A percentile compares a stretch with the other conserved stretches of the same genome.
These are phyloP conservation scores for Spilarctia lutea DNA, from an alignment of 2,888 invertebrate genomes.

Conservation along the genomic window DNA sequence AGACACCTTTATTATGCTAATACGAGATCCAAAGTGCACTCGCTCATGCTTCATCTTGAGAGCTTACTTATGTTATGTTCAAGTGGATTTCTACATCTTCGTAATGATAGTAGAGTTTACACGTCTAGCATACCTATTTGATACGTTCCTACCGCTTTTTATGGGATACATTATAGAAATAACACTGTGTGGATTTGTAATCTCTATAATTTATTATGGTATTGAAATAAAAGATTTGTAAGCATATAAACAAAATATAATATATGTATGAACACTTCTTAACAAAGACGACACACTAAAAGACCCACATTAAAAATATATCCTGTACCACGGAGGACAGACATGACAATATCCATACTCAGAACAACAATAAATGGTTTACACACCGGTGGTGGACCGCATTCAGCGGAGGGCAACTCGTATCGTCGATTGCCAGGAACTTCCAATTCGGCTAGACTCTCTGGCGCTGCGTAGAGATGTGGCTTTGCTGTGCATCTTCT, in stretches of 20 bases:
- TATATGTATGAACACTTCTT: no score
- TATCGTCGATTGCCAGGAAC: no score
- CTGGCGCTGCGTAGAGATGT: no score
- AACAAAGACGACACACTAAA: no score
- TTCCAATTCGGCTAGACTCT: no score
- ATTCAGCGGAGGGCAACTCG: no score
- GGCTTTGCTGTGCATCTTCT: no score
- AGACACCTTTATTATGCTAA: constrained; percentile 50
- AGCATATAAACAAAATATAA: neutral
- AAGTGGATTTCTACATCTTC: constrained; percentile 3
- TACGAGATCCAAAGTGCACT: constrained; percentile 34
- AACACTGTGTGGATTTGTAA: neutral
- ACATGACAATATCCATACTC: neutral
- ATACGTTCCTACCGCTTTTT: neutral
- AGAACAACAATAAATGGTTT: neutral
- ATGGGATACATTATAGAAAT: neutral
- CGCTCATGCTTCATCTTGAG: constrained; percentile 25
- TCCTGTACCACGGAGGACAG: neutral
- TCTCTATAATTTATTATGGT: neutral
- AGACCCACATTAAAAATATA: neutral
- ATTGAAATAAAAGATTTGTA: neutral
- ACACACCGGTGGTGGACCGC: no score
- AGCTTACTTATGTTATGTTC: constrained; percentile 33
- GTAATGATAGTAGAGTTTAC: neutral
- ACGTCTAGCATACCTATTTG: neutral